Conservation (phyloP, 2,888 invertebrate genomes). For the Ditula angustiorana region DNA sequence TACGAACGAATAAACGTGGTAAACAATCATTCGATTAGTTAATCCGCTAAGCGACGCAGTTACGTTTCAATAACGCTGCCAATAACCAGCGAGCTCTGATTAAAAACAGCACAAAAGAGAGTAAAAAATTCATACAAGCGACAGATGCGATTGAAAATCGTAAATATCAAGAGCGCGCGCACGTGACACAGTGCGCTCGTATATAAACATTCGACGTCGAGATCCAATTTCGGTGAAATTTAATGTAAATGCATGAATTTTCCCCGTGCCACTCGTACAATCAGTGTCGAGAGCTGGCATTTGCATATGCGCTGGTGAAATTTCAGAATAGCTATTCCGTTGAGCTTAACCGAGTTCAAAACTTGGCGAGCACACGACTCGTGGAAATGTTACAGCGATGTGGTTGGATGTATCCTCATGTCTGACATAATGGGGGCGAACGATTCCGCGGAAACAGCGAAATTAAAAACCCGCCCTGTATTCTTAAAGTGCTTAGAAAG, state of each 20-base stretch:
- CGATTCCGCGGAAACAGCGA: conserved; percentile 55
- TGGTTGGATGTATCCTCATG: conserved; percentile 64
- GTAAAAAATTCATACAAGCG: conserved; percentile 52
- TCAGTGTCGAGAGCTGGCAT: conserved; percentile 84
- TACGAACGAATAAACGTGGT: conserved; percentile 61
- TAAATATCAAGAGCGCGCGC: conserved; percentile 71
- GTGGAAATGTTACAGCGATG: conserved; percentile 67
- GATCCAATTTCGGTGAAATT: conserved; percentile 82
- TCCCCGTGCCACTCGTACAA: conserved; percentile 82
- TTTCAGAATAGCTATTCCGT: conserved; percentile 80
- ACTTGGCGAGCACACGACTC: conserved; percentile 70
- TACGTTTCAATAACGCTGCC: conserved; percentile 57
- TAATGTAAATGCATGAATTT: conserved; percentile 85
- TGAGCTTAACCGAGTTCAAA: conserved; percentile 81
- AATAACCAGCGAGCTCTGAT: conserved; percentile 61
- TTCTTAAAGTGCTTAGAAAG: conserved; percentile 51
- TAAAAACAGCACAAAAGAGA: conserved; percentile 62
- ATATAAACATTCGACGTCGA: conserved; percentile 73
- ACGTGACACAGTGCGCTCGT: conserved; percentile 72
- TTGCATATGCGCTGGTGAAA: conserved; percentile 83
- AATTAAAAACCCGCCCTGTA: conserved; percentile 62
- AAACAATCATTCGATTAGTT: conserved; percentile 79
- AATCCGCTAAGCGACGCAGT: conserved; percentile 63
- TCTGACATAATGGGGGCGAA: conserved; percentile 62
- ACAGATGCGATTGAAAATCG: conserved; percentile 77